These are phyloP conservation scores for Macrocentrus cingulum DNA, from an alignment of 1,140 invertebrate species.

Conservation along the genomic window DNA sequence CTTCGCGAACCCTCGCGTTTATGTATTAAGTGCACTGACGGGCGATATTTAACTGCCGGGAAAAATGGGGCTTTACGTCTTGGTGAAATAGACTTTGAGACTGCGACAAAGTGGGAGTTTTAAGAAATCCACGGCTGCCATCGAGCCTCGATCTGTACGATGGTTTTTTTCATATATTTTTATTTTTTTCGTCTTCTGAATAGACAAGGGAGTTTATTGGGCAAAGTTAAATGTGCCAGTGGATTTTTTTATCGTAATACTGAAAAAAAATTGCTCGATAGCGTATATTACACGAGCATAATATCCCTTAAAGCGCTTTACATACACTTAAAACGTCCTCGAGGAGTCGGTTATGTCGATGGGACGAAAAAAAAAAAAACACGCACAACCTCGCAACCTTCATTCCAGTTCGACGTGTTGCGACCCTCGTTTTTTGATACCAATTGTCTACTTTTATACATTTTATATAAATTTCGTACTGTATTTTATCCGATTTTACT, in stretches of 20 bases:
- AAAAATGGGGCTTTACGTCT: slow-evolving; percentile 93
- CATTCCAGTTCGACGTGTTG: slow-evolving; percentile 35
- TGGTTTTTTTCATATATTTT: slow-evolving; percentile 2
- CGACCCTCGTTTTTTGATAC: background rate
- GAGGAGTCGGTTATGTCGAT: too few relatives aligned
- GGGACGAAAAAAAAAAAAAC: too few relatives aligned
- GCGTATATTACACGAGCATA: too few relatives aligned
- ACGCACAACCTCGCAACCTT: slow-evolving; percentile 15
- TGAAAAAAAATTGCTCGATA: too few relatives aligned
- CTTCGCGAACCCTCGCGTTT: slow-evolving; percentile 88
- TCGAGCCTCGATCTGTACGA: background rate
- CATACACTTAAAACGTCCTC: too few relatives aligned
- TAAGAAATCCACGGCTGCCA: slow-evolving; percentile 57
- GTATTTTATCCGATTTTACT: too few relatives aligned
- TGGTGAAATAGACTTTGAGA: slow-evolving; percentile 74
- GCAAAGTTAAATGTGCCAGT: too few relatives aligned
- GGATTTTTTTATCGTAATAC: too few relatives aligned
- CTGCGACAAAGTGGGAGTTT: slow-evolving; percentile 92
- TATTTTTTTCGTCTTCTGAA: too few relatives aligned
- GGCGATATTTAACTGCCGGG: slow-evolving; percentile 84
- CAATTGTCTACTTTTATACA: slow-evolving; percentile 17
- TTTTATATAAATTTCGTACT: background rate
- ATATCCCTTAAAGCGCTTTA: too few relatives aligned
- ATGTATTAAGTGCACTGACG: slow-evolving; percentile 79
- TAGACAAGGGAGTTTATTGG: too few relatives aligned